Conservation (phyloP, 2,888 invertebrate species). For the Athalia rosae region DNA sequence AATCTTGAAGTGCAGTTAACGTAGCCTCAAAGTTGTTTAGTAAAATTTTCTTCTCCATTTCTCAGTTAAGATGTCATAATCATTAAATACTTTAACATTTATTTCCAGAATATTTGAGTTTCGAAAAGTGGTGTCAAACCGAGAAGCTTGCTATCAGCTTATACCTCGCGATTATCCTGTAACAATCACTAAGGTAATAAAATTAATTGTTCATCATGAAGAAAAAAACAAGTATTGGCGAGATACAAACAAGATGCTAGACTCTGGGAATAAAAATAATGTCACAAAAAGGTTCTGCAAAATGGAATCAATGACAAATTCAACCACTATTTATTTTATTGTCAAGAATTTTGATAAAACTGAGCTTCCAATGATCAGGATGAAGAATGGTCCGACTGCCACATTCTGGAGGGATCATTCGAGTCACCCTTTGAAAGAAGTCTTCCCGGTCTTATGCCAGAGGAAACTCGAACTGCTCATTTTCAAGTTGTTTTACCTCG, state of each 20-base stretch:
- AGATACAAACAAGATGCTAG: no score
- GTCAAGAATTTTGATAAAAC: not conserved
- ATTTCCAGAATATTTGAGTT: slow-evolving; percentile 89
- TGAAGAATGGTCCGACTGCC: slow-evolving; percentile 83
- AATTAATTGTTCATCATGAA: no score
- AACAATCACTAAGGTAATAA: slow-evolving; percentile 87
- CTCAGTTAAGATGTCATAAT: slow-evolving; percentile 20
- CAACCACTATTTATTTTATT: no score
- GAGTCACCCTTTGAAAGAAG: slow-evolving; percentile 87
- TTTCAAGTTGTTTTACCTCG: slow-evolving; percentile 90
- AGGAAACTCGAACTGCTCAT: slow-evolving; percentile 87
- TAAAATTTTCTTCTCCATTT: not conserved
- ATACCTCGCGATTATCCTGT: slow-evolving; percentile 90
- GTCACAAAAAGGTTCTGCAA: no score
- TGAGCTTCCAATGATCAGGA: slow-evolving; percentile 75
- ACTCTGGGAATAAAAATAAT: no score
- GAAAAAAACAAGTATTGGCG: no score
- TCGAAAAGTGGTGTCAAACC: slow-evolving; percentile 88
- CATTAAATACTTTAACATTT: slow-evolving; percentile 61
- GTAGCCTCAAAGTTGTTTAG: no score
- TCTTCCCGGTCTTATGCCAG: slow-evolving; percentile 91
- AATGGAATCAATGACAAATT: no score
- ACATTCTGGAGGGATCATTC: slow-evolving; percentile 91
- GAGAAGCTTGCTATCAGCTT: slow-evolving; percentile 87
- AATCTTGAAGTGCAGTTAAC: not conserved